Evolutionary conservation across 2,888 invertebrate species (phyloP).

Genomic region (Heliconius cydno): DNA sequence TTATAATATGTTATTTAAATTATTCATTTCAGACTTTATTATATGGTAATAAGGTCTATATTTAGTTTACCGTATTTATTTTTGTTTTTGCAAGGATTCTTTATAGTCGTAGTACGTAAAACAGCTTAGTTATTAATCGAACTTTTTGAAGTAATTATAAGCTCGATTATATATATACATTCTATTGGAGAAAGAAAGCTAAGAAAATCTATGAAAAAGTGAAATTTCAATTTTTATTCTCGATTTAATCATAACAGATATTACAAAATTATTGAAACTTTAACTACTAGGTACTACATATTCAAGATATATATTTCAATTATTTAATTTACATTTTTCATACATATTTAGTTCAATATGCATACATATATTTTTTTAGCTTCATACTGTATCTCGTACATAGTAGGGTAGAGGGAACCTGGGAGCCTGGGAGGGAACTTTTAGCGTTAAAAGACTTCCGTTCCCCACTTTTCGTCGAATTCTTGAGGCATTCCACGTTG

Average conservation of each 20-base stretch:
- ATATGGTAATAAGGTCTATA: not conserved
- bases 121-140: slow-evolving; percentile 25
- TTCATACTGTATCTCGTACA: no score
- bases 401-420: not conserved
- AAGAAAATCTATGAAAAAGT: no score
- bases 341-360: no score
- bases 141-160: slow-evolving; percentile 19
- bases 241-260: no score
- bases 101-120: slow-evolving; percentile 22
- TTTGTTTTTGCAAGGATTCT: not conserved
- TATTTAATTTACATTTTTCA: no score
- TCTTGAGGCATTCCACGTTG: not conserved
- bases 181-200: no score
- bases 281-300: no score
- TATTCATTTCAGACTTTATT: not conserved
- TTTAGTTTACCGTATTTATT: not conserved
- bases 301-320: no score
- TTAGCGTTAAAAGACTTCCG: not conserved
- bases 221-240: no score
- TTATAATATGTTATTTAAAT: not conserved
- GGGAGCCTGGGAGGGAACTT: not conserved
- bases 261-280: no score
- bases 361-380: no score
- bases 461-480: not conserved
- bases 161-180: no score